Evolutionary conservation across 2,113 vertebrate species (phyloP).

Genomic region (Engystomops pustulosus): DNA sequence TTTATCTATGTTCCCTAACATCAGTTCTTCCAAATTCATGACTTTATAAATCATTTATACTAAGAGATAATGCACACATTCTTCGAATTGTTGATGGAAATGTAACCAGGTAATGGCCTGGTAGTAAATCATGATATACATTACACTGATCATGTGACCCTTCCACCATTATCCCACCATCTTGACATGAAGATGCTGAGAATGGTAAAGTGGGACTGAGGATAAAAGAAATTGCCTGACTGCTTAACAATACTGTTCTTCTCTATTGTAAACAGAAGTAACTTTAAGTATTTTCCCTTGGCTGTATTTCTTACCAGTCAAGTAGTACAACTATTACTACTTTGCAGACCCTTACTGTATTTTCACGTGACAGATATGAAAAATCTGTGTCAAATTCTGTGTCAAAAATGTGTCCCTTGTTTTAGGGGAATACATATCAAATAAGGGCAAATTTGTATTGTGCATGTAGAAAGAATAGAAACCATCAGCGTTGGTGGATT

Average conservation of each 20-base stretch:
- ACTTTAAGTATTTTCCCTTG: no score
- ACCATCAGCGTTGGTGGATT: no score
- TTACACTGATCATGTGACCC: neutral
- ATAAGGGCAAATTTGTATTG: no score
- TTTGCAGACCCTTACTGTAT: no score
- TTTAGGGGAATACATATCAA: no score
- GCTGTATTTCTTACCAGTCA: no score
- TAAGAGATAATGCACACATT: slow-evolving; percentile 31
- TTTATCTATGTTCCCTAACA: slow-evolving; percentile 24
- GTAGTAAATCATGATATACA: slow-evolving; percentile 11
- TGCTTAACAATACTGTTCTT: neutral
- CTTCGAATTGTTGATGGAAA: slow-evolving; percentile 34
- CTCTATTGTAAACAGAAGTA: no score
- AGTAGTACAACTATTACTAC: no score
- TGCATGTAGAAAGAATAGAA: no score
- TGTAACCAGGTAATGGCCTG: slow-evolving; percentile 41
- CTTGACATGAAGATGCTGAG: neutral
- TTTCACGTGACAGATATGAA: no score
- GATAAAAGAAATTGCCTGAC: neutral
- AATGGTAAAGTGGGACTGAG: neutral
- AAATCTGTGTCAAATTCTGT: no score
- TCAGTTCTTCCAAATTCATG: neutral
- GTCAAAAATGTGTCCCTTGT: no score
- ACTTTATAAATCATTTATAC: slow-evolving; percentile 39
- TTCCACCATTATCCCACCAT: neutral